Evolutionary conservation across 2,888 invertebrate genomes (phyloP).

Genomic region (Dorcus parallelipipedus): DNA sequence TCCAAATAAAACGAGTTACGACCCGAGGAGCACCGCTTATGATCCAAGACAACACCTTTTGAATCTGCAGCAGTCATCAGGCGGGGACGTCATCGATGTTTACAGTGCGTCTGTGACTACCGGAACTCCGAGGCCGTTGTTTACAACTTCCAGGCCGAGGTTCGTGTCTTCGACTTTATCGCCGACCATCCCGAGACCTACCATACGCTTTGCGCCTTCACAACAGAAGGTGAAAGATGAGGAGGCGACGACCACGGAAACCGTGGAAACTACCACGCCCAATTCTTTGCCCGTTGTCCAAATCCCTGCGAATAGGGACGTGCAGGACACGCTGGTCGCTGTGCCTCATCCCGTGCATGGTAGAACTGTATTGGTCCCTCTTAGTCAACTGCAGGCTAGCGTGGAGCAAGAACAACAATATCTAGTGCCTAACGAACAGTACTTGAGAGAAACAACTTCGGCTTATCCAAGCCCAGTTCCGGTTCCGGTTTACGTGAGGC

Average conservation of each 20-base stretch:
- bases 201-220: constrained; percentile 8
- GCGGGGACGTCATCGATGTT: constrained; percentile 66
- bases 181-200: constrained; percentile 33
- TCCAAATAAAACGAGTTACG: constrained; percentile 54
- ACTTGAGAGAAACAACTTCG: constrained; percentile 6
- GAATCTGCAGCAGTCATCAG: constrained; percentile 57
- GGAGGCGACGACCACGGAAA: constrained; percentile 28
- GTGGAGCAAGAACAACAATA: constrained; percentile 34
- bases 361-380: constrained; percentile 42
- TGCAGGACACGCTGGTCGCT: constrained; percentile 47
- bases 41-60: constrained; percentile 53
- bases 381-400: constrained; percentile 36
- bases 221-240: neutral
- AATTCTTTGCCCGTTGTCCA: constrained; percentile 57
- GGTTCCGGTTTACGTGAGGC: constrained; percentile 12
- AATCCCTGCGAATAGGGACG: constrained; percentile 48
- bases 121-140: constrained; percentile 63
- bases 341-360: constrained; percentile 48
- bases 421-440: constrained; percentile 6
- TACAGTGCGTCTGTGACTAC: constrained; percentile 65
- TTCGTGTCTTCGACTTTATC: constrained; percentile 49
- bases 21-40: constrained; percentile 32
- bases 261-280: constrained; percentile 52
- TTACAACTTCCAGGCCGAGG: constrained; percentile 64
- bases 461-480: neutral